phyloP scores from a whole-genome alignment of 1,140 invertebrate genomes.

The Lordiphosa collinella region DNA sequence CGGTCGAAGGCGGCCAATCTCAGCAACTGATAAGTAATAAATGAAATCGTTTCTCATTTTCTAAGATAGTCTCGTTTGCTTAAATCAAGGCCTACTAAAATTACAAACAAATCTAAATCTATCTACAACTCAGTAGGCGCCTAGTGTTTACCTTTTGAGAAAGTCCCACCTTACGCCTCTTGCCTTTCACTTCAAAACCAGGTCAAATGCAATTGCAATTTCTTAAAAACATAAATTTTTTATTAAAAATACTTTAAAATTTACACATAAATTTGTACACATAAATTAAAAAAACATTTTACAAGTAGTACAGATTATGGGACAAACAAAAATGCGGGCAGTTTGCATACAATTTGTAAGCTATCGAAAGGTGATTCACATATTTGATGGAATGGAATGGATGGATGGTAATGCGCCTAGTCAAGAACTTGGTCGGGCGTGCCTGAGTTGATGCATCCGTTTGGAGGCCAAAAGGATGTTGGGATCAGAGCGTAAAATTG shows the following conservation, averaged over 20 bases:
- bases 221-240: slow-evolving; percentile 50
- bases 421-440: slow-evolving; percentile 19
- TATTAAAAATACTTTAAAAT: slow-evolving; percentile 57
- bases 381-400: slow-evolving; percentile 19
- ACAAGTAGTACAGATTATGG: slow-evolving; percentile 30
- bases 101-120: no score
- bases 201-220: neutral
- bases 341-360: neutral
- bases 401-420: slow-evolving; percentile 12
- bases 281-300: slow-evolving; percentile 56
- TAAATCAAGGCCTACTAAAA: no score
- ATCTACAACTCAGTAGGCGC: no score
- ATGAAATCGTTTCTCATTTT: no score
- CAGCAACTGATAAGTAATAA: no score
- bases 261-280: slow-evolving; percentile 68
- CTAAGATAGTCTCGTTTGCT: no score
- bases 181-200: no score
- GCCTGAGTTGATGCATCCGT: slow-evolving; percentile 51
- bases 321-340: slow-evolving; percentile 12
- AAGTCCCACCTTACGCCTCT: no score
- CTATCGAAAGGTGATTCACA: neutral
- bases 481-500: slow-evolving; percentile 64
- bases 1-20: no score
- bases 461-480: slow-evolving; percentile 29
- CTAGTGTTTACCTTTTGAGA: no score